These are phyloP conservation scores for Carollia perspicillata DNA, from an alignment of 2,113 vertebrate genomes.

Conservation along the genomic window DNA sequence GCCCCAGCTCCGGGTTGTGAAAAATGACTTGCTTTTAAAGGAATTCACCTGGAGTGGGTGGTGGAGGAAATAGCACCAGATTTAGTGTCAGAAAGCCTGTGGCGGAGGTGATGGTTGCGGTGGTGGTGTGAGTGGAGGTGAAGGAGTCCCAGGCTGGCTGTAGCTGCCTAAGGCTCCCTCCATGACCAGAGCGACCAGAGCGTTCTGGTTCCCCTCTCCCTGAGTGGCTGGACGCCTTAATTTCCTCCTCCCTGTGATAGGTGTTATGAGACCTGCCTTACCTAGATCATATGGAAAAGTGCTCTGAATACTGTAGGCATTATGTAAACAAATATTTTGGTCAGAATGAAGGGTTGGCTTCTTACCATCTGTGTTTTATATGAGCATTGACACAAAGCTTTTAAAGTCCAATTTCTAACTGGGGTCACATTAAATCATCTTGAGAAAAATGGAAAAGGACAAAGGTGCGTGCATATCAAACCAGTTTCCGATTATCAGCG, in stretches of 20 bases:
- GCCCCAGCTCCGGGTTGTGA: not conserved
- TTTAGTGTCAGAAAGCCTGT: not conserved
- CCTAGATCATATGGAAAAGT: not conserved
- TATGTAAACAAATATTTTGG: not conserved
- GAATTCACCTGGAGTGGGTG: not conserved
- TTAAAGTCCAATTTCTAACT: not conserved
- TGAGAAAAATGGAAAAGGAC: not conserved
- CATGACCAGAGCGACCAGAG: rapidly evolving
- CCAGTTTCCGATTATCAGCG: not conserved
- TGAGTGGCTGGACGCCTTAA: not conserved
- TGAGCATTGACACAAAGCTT: not conserved
- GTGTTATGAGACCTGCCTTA: not conserved
- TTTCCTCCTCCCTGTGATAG: not conserved
- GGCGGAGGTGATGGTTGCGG: rapidly evolving
- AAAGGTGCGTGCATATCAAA: not conserved
- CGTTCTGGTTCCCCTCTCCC: not conserved
- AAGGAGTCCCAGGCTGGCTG: not conserved
- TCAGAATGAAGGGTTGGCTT: not conserved
- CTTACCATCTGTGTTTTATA: not conserved
- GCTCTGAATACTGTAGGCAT: not conserved
- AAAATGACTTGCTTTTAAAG: not conserved
- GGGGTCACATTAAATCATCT: not conserved
- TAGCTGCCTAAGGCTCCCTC: not conserved
- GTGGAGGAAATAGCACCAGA: not conserved
- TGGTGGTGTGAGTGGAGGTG: rapidly evolving